Evolutionary conservation across 2,888 invertebrate genomes (phyloP), one percentile per base, ranked within the genome.

Genomic region (Leucania comma): DNA sequence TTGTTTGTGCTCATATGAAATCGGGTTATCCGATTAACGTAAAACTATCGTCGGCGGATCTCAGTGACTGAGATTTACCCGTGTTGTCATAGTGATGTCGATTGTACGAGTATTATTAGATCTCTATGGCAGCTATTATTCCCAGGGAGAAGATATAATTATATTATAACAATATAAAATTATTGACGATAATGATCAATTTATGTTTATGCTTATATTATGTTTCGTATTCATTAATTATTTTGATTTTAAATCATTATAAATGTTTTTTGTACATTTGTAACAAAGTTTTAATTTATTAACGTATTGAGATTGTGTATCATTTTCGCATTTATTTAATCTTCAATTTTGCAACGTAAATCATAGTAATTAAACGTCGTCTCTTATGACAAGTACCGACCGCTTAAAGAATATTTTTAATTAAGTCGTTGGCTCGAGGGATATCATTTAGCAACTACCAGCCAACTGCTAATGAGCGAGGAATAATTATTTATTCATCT

Each of bases 401-500:
- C 29, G 68, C 69, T 72, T 59, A 50, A 75, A 66, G 32, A 67
- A 75, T 70, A 68, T 72, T 74, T 84, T 75, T 68, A 70, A 75
- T 64, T 59, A 74, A 62, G 56, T 62, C 75, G 66, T 78, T 83
- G 59, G 69, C 83, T 54, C 61, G 20, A 61, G 57, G 77, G 75
- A 82, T 80, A 80, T 79, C 74, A 85, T 81, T 83, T 75, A 72
- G 75, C 72, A 68, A 62, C 69, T 70, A 69, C 71, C 73, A 69
- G 68, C 72, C 72, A 73, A 77, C 78, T 83, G 77, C 86, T 89
- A 88, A 88, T 88, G 88, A 88, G 84, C 78, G 81, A 75, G 71
- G 75, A 62, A 76, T 81, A 84, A 82, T 76, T 81, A 78, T 81
- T 73, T 81, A 83, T 82, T 82, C 83, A 81, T 75, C 59, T 60